phyloP scores from a whole-genome alignment of 2,113 vertebrate genomes.

The Tetrax tetrax region DNA sequence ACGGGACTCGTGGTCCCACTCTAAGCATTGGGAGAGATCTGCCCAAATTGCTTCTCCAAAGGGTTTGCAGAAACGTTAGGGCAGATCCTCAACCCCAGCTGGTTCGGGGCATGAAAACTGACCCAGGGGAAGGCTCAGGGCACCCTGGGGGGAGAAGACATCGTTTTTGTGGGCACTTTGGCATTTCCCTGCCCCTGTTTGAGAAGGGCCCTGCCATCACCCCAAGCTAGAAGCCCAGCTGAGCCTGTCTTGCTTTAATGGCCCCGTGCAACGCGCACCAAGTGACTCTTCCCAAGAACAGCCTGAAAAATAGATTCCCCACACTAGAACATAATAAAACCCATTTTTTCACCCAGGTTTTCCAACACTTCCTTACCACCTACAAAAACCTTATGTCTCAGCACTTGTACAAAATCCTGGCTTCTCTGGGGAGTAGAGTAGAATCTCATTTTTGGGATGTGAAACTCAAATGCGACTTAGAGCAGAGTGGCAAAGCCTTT shows the following conservation, averaged over 20 bases:
- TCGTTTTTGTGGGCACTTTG: background rate
- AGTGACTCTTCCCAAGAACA: background rate
- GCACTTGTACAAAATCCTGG: background rate
- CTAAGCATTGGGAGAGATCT: accelerated
- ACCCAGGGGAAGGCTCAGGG: background rate
- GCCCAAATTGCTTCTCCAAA: background rate
- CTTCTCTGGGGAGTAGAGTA: background rate
- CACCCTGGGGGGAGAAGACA: accelerated
- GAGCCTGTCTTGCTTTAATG: background rate
- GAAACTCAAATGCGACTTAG: background rate
- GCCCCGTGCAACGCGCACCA: background rate
- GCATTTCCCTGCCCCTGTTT: background rate
- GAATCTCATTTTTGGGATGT: background rate
- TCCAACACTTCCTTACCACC: background rate
- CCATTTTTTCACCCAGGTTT: accelerated
- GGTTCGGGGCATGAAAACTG: background rate
- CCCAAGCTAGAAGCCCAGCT: background rate
- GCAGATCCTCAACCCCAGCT: background rate
- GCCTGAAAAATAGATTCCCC: background rate
- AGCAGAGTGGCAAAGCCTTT: background rate
- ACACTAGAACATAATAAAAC: background rate
- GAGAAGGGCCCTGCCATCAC: background rate
- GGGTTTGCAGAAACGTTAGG: background rate
- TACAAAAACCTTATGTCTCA: background rate
- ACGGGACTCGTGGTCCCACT: accelerated